phyloP scores from a whole-genome alignment of 2,797 vertebrate genomes.

The Parotocinclus haroldoi region DNA sequence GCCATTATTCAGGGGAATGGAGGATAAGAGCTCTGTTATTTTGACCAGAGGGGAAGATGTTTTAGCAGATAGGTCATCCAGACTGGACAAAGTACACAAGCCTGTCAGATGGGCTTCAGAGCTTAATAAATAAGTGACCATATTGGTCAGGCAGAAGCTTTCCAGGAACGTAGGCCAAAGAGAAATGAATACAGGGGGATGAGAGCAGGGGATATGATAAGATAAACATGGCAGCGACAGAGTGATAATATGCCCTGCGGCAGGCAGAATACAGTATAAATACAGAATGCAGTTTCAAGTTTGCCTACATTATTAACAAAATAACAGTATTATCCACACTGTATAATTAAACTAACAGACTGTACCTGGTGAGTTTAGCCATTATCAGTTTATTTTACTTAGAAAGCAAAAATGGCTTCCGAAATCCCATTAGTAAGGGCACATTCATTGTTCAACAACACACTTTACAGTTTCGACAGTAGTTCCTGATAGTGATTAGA shows the following conservation, averaged over 20 bases:
- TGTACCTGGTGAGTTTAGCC: too few species aligned
- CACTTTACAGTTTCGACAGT: background rate
- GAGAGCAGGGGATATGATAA: background rate
- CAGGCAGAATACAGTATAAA: too few species aligned
- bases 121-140: slow-evolving; percentile 42
- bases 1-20: background rate
- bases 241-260: background rate
- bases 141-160: slow-evolving; percentile 22
- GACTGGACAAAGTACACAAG: slow-evolving; percentile 36
- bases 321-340: too few species aligned
- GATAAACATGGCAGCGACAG: slow-evolving; percentile 16
- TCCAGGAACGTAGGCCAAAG: slow-evolving; percentile 29
- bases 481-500: slow-evolving; percentile 17
- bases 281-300: too few species aligned
- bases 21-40: slow-evolving; percentile 18
- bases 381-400: too few species aligned
- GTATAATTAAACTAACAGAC: too few species aligned
- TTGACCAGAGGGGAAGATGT: slow-evolving; percentile 12
- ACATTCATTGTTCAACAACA: background rate
- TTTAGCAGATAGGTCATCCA: slow-evolving; percentile 25
- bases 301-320: too few species aligned
- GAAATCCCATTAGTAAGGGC: background rate
- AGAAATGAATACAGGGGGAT: slow-evolving; percentile 5
- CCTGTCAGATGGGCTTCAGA: slow-evolving; percentile 21
- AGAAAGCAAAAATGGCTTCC: background rate